A percentile compares a stretch with the other conserved stretches of the same genome.
phyloP scores from a whole-genome alignment of 2,113 vertebrate genomes.

The Nesogale talazaci region DNA sequence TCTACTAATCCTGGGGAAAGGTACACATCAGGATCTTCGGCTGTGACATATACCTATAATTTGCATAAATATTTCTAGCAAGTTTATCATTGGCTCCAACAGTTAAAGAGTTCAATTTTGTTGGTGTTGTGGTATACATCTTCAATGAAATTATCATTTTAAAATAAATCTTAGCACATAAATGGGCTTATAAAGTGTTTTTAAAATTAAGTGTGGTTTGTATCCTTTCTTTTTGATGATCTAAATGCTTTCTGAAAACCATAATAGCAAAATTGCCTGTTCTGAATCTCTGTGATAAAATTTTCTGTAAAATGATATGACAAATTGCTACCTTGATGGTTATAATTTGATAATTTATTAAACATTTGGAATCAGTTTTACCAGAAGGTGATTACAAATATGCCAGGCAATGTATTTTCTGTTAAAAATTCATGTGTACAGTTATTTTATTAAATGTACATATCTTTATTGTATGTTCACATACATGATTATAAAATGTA shows the following conservation, averaged over 20 bases:
- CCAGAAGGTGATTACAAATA: not conserved
- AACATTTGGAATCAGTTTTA: slow-evolving; percentile 9
- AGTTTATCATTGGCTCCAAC: not conserved
- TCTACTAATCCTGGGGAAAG: slow-evolving; percentile 51
- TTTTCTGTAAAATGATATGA: not conserved
- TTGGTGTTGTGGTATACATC: not conserved
- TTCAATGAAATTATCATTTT: not conserved
- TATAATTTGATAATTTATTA: slow-evolving; percentile 45
- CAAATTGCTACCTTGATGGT: not conserved
- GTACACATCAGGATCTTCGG: not conserved
- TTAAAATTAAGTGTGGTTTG: not conserved
- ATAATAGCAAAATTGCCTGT: not conserved
- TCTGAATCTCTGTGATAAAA: not conserved
- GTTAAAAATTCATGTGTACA: fast-evolving
- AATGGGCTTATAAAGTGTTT: not conserved
- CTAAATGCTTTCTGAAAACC: not conserved
- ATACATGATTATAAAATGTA: too few species aligned
- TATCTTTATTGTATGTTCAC: too few species aligned
- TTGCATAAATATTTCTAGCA: not conserved
- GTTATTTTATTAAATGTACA: too few species aligned
- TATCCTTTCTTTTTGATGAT: not conserved
- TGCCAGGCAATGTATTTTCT: slow-evolving; percentile 11
- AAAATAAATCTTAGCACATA: not conserved
- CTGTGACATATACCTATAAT: not conserved
- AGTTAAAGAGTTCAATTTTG: not conserved